These are phyloP conservation scores for Ibidorhyncha struthersii DNA, from an alignment of 2,113 vertebrate species.

Conservation along the genomic window DNA sequence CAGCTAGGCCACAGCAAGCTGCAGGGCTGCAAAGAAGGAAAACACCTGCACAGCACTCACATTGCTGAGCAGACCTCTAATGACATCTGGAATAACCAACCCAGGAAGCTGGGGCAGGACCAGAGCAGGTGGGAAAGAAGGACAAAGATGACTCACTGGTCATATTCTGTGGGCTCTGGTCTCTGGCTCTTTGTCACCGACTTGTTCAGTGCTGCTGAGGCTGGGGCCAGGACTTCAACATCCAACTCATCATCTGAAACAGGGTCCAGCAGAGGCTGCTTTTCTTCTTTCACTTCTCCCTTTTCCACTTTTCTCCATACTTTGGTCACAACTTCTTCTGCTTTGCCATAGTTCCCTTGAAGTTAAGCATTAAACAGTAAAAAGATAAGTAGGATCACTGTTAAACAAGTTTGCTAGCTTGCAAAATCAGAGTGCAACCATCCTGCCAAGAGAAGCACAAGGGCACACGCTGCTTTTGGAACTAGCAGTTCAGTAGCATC, in stretches of 20 bases:
- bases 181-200: slow-evolving; percentile 77
- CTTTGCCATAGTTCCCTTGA: slow-evolving; percentile 88
- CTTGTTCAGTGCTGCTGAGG: slow-evolving; percentile 62
- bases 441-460: not conserved
- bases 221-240: slow-evolving; percentile 18
- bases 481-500: not conserved
- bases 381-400: not conserved
- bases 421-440: not conserved
- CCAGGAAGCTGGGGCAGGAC: not conserved
- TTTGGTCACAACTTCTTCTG: slow-evolving; percentile 66
- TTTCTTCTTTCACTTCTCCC: slow-evolving; percentile 45
- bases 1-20: not conserved
- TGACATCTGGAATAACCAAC: not conserved
- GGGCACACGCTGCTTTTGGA: not conserved
- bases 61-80: not conserved
- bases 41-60: not conserved
- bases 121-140: not conserved
- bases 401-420: not conserved
- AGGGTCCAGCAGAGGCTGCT: slow-evolving; percentile 71
- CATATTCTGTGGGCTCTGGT: slow-evolving; percentile 83
- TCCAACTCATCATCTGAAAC: slow-evolving; percentile 72
- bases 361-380: not conserved
- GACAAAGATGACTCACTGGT: slow-evolving; percentile 70
- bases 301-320: slow-evolving; percentile 66
- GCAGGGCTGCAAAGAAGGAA: not conserved